Conservation (phyloP, 2,113 vertebrate genomes). For the Prietella phreatophila region DNA sequence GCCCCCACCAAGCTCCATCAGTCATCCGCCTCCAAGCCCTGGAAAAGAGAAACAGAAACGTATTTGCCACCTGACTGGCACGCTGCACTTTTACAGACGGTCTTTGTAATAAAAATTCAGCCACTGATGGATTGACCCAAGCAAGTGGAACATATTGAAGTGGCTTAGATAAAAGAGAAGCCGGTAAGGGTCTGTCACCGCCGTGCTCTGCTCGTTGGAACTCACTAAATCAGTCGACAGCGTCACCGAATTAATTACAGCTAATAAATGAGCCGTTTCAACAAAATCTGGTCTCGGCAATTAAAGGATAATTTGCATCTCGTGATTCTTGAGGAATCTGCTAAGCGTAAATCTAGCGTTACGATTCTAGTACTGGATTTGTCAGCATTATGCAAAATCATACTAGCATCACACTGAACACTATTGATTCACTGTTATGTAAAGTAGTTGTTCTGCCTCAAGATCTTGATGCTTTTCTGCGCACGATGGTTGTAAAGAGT, state of each 20-base stretch:
- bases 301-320: conserved; percentile 24
- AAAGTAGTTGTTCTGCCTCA: not conserved
- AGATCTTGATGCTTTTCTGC: not conserved
- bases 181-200: conserved; percentile 3
- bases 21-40: conserved; percentile 53
- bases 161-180: conserved; percentile 16
- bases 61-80: conserved; percentile 61
- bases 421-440: not conserved
- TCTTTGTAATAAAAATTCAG: conserved; percentile 58
- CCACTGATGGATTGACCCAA: conserved; percentile 45
- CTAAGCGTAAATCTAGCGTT: not conserved
- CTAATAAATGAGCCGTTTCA: conserved; percentile 21
- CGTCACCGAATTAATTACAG: not conserved
- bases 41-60: conserved; percentile 49
- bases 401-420: not conserved
- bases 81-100: conserved; percentile 58
- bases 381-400: not conserved
- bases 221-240: not conserved
- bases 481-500: not conserved
- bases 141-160: conserved; percentile 26
- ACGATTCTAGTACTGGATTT: not conserved
- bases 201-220: not conserved
- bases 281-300: not conserved
- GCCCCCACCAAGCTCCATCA: conserved; percentile 52
- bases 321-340: not conserved